Evolutionary conservation across 2,113 vertebrate genomes (phyloP).

Genomic region (Danionella cerebrum): DNA sequence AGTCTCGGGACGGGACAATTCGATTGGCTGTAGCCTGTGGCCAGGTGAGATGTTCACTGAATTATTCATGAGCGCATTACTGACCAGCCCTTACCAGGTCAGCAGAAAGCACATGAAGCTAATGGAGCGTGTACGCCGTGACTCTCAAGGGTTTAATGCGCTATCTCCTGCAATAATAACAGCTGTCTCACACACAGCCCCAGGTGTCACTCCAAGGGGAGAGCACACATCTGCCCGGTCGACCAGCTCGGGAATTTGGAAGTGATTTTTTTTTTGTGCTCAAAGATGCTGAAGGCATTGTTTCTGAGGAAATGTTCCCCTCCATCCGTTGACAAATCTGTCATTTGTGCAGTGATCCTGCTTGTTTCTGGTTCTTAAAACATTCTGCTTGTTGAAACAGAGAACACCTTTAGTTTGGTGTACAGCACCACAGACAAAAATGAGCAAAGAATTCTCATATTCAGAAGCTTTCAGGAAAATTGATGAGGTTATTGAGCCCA

Average conservation of each 20-base stretch:
- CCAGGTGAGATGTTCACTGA: conserved; percentile 32
- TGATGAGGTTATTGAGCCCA: conserved; percentile 46
- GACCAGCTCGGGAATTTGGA: conserved; percentile 31
- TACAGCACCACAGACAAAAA: conserved; percentile 31
- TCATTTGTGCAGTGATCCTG: conserved; percentile 11
- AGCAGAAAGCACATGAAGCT: conserved; percentile 33
- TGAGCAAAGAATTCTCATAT: conserved; percentile 4
- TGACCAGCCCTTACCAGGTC: conserved; percentile 36
- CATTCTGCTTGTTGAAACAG: conserved; percentile 32
- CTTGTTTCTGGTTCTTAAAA: conserved; percentile 37
- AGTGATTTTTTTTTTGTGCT: background rate
- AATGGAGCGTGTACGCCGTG: conserved; percentile 31
- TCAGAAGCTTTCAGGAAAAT: conserved; percentile 36
- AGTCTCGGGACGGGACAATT: conserved; percentile 20
- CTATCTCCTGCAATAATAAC: conserved; percentile 29
- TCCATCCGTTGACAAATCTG: conserved; percentile 36
- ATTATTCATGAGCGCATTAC: conserved; percentile 41
- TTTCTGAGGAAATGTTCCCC: background rate
- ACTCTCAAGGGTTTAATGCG: conserved; percentile 29
- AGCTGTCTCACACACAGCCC: conserved; percentile 19
- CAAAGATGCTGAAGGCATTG: background rate
- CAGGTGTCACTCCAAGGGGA: conserved; percentile 35
- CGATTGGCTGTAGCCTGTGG: conserved; percentile 27
- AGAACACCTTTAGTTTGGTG: conserved; percentile 21
- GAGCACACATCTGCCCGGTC: conserved; percentile 22